Evolutionary conservation across 2,797 vertebrate species (phyloP).

Genomic region (Danio tinwini): DNA sequence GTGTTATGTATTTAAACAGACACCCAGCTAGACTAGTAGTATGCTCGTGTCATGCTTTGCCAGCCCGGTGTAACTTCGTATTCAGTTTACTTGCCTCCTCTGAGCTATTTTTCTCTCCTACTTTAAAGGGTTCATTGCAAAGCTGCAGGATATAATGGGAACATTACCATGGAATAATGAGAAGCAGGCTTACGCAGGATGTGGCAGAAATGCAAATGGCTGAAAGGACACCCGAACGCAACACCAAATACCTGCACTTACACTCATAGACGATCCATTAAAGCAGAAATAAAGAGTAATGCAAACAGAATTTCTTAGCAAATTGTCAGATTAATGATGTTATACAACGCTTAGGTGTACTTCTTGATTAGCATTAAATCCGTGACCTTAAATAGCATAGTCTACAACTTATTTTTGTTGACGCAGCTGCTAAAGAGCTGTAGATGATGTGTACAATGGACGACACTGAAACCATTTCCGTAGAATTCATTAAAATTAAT

Average conservation of each 20-base stretch:
- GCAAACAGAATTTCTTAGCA: constrained; percentile 18
- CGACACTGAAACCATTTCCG: not conserved
- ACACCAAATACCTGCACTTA: constrained; percentile 47
- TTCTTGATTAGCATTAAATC: not conserved
- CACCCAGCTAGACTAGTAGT: constrained; percentile 10
- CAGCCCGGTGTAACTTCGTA: constrained; percentile 32
- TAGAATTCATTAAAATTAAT: constrained; percentile 24
- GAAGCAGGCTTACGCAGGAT: constrained; percentile 48
- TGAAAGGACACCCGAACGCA: constrained; percentile 50
- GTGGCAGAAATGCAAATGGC: constrained; percentile 56
- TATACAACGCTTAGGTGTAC: not conserved
- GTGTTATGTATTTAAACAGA: constrained; percentile 11
- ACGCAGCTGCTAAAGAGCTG: not conserved
- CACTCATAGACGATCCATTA: constrained; percentile 21
- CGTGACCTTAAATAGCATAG: too few relatives aligned
- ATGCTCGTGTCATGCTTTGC: constrained; percentile 35
- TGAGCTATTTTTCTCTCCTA: constrained; percentile 30
- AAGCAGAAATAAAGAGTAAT: constrained; percentile 18
- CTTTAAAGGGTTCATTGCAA: constrained; percentile 52
- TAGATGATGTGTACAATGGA: constrained; percentile 14
- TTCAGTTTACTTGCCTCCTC: constrained; percentile 40
- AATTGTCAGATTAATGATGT: constrained; percentile 28
- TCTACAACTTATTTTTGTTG: not conserved
- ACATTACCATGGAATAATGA: constrained; percentile 60
- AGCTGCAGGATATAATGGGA: constrained; percentile 55